Evolutionary conservation across 2,113 vertebrate species (phyloP).

Genomic region (Petrocephalus microphthalmus): DNA sequence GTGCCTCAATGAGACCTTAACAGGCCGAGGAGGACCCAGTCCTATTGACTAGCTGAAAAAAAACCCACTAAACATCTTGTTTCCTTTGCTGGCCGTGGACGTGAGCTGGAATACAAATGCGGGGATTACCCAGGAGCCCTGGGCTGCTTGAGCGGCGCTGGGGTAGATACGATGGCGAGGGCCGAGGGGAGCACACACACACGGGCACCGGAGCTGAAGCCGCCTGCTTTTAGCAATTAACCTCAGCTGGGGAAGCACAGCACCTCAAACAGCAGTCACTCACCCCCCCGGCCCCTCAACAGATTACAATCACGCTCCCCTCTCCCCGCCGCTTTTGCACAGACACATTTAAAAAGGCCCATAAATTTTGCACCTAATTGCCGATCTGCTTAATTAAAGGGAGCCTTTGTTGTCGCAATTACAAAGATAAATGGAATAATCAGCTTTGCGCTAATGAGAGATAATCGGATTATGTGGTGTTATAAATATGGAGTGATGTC

Average conservation of each 20-base stretch:
- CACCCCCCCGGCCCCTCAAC: slow-evolving; percentile 52
- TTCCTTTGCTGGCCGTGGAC: slow-evolving; percentile 8
- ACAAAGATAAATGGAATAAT: slow-evolving; percentile 88
- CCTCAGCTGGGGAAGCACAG: slow-evolving; percentile 47
- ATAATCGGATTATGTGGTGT: slow-evolving; percentile 75
- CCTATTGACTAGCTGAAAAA: slow-evolving; percentile 22
- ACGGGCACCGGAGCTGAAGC: neutral
- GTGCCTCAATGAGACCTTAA: slow-evolving; percentile 16
- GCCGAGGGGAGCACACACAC: neutral
- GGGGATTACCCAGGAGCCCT: neutral
- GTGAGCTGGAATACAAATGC: slow-evolving; percentile 21
- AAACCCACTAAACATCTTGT: slow-evolving; percentile 24
- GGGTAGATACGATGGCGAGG: neutral
- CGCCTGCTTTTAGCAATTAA: slow-evolving; percentile 12
- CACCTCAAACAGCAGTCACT: slow-evolving; percentile 63
- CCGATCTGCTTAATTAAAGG: slow-evolving; percentile 80
- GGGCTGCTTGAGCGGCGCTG: neutral
- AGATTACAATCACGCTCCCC: slow-evolving; percentile 62
- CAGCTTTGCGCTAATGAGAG: slow-evolving; percentile 78
- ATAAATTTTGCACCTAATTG: slow-evolving; percentile 78
- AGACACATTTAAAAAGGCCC: slow-evolving; percentile 69
- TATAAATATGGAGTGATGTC: slow-evolving; percentile 67
- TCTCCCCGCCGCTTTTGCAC: slow-evolving; percentile 59
- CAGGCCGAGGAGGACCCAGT: slow-evolving; percentile 4
- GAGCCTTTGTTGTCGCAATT: slow-evolving; percentile 76